A percentile compares a stretch with the other conserved stretches of the same genome.
These are phyloP conservation scores for Drosophila kohkoa DNA, from an alignment of 1,140 invertebrate species.

Conservation along the genomic window DNA sequence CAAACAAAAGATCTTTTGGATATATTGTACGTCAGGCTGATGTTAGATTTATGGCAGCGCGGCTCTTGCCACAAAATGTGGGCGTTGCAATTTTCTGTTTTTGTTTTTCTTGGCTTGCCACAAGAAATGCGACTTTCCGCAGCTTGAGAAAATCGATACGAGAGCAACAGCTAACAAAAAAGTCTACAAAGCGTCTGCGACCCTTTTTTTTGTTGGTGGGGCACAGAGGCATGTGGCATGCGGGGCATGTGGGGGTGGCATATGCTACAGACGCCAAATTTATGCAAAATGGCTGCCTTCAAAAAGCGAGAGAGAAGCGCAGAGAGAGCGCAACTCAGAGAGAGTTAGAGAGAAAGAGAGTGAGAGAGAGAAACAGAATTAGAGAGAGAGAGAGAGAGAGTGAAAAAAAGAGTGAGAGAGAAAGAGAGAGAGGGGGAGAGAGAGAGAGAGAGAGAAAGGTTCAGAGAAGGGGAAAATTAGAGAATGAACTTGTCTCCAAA, in stretches of 20 bases:
- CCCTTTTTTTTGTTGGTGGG: not conserved
- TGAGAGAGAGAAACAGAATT: constrained; percentile 25
- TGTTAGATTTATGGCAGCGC: constrained; percentile 67
- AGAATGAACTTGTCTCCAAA: constrained; percentile 63
- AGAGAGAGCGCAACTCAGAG: constrained; percentile 27
- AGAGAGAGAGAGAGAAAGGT: constrained; percentile 38
- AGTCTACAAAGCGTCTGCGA: constrained; percentile 68
- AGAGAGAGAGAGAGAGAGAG: constrained; percentile 38
- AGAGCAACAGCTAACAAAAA: constrained; percentile 40
- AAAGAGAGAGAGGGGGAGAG: not conserved
- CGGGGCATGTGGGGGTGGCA: constrained; percentile 1
- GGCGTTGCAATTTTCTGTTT: constrained; percentile 34
- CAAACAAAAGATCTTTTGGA: constrained; percentile 26
- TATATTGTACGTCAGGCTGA: constrained; percentile 56
- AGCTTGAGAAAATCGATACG: constrained; percentile 65
- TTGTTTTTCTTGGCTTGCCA: constrained; percentile 1
- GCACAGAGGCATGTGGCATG: not conserved
- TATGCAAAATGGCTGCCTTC: constrained; percentile 80
- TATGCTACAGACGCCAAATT: constrained; percentile 50
- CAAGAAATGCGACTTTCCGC: constrained; percentile 38
- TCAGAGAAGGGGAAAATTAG: constrained; percentile 30
- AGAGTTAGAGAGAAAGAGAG: constrained; percentile 38
- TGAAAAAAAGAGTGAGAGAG: too few species aligned
- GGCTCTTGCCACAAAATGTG: constrained; percentile 35
- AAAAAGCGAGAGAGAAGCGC: constrained; percentile 29